A percentile compares a stretch with the other conserved stretches of the same genome.
Evolutionary conservation across 2,113 vertebrate genomes (phyloP).

Genomic region (Barnardius zonarius): DNA sequence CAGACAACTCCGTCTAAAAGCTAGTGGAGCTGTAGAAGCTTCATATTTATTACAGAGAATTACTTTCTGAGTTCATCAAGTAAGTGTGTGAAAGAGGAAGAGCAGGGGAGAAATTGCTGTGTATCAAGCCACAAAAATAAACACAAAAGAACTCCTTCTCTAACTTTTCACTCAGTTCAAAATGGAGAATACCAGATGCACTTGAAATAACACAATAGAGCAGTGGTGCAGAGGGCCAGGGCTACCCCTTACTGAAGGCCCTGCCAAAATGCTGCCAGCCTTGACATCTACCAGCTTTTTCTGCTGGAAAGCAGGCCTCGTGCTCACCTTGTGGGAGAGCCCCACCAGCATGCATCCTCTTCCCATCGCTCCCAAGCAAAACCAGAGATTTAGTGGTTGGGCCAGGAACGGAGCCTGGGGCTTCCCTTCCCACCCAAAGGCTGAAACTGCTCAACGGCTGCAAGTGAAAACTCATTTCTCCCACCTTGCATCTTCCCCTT

Average conservation of each 20-base stretch:
- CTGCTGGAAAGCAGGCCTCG: background rate
- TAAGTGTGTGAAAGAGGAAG: background rate
- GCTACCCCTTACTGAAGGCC: background rate
- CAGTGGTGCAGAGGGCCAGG: background rate
- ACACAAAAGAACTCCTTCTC: accelerated
- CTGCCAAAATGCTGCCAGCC: accelerated
- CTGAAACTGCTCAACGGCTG: background rate
- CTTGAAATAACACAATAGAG: background rate
- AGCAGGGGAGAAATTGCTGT: background rate
- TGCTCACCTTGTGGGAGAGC: background rate
- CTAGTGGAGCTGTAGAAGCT: background rate
- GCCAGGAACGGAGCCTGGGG: background rate
- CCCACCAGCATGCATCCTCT: background rate
- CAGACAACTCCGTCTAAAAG: background rate
- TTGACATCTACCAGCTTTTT: background rate
- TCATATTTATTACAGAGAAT: background rate
- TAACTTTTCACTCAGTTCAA: background rate
- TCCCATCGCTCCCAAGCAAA: background rate
- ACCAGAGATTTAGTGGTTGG: background rate
- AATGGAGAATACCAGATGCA: background rate
- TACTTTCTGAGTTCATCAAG: background rate
- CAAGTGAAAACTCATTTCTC: background rate
- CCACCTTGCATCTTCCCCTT: background rate
- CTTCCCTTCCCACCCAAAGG: background rate
- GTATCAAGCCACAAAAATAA: background rate